Evolutionary conservation across 2,113 vertebrate species (phyloP).

Genomic region (Charina bottae): DNA sequence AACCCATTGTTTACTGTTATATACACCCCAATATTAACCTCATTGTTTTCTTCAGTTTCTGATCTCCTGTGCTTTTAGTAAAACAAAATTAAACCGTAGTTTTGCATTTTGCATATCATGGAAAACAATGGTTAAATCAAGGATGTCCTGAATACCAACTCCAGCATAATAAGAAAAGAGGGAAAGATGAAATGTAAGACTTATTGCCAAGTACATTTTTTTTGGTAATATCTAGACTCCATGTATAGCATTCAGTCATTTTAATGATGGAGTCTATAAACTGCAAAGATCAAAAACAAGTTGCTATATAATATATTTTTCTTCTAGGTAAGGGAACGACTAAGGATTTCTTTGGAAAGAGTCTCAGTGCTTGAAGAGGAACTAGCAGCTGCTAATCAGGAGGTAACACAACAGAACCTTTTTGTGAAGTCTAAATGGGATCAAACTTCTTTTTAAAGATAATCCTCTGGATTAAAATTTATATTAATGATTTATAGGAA

Average conservation of each 20-base stretch:
- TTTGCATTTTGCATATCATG: too few species aligned
- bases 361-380: conserved; percentile 96
- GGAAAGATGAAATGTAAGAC: background rate
- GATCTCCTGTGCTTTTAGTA: too few species aligned
- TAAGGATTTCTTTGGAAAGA: conserved; percentile 96
- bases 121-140: too few species aligned
- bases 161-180: too few species aligned
- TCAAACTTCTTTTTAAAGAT: conserved; percentile 55
- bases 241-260: background rate
- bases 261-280: conserved; percentile 43
- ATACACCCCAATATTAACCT: too few species aligned
- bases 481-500: conserved; percentile 36
- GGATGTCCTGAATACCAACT: too few species aligned
- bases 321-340: conserved; percentile 90
- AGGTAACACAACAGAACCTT: conserved; percentile 83
- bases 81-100: too few species aligned
- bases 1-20: too few species aligned
- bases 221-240: background rate
- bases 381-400: conserved; percentile 93
- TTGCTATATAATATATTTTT: conserved; percentile 79
- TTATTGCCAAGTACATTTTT: background rate
- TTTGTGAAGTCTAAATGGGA: conserved; percentile 66
- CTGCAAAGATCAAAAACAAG: conserved; percentile 59
- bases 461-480: conserved; percentile 45
- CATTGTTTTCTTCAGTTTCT: too few species aligned